Base-by-base conservation (phyloP, 2,797 vertebrate genomes). In the Triplophysa yarkandensis region DNA sequence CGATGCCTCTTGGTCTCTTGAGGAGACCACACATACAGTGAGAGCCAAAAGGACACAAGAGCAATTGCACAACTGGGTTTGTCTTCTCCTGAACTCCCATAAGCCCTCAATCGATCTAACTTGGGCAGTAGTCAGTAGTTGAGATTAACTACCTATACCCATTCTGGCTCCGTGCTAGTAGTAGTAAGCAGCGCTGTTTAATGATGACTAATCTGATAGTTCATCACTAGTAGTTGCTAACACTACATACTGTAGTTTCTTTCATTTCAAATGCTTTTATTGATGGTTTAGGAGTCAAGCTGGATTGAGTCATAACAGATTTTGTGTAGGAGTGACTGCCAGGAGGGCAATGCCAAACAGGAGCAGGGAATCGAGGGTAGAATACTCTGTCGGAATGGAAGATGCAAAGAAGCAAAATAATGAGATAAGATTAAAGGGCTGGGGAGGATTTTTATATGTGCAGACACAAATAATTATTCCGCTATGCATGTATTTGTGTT, bases 131-230 rank as follows among this genome's bases (percentile, higher is more conserved):
- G 77, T 71, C 54, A 64, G 83, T 89, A 88, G 78, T 79, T 58
- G 57, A 36, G 44, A 71, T 79, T 80, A 78, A 65, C 77, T 68
- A 67, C 58, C 72, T 67, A 27, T 34, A 57, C 32, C 84, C 80
- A 79, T 79, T 67, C 30, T 63, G 67, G 78, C 81, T 87, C 79
- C 34, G 57, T 74, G 48, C 62, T 87, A 85, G 86, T 81, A 77
- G 77, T 85, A 78, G 81, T 54, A 2, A 54, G 63, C 80, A 27
- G 80, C 83, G 83, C 88, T 88, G 85, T 86, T 90, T 70, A 76
- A 86, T 80, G 65, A 82, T 79, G 66, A 92, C 91, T 92, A 93
- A 92, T 89, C 83, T 86, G 83, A 85, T 83, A 71, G 32, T 43
- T 67, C 41, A 46, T 58, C 63, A 57, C 4, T n/a, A 58, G 63